Evolutionary conservation across 2,113 vertebrate genomes (phyloP).

Genomic region (Megaptera novaeangliae): DNA sequence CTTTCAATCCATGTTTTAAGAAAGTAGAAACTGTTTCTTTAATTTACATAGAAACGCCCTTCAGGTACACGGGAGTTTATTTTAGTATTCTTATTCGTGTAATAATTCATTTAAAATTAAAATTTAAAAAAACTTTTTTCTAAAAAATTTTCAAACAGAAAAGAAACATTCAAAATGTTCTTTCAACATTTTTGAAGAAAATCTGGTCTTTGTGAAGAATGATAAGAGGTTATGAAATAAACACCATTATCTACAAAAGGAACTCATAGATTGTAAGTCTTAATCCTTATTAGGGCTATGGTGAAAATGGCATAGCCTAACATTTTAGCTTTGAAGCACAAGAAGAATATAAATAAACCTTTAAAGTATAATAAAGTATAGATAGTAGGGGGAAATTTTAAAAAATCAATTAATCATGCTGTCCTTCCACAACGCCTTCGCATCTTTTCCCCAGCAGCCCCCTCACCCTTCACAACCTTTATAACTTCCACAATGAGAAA

Average conservation of each 20-base stretch:
- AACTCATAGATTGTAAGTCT: neutral
- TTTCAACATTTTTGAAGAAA: slow-evolving; percentile 3
- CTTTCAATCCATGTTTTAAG: neutral
- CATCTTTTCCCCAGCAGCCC: neutral
- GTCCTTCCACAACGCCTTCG: neutral
- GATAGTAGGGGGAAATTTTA: no score
- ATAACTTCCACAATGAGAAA: neutral
- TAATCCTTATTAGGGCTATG: neutral
- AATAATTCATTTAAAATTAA: neutral
- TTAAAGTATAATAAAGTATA: neutral
- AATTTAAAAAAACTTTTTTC: neutral
- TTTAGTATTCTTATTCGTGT: neutral
- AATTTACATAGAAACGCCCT: neutral
- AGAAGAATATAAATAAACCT: neutral
- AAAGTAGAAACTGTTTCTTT: neutral
- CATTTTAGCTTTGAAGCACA: neutral
- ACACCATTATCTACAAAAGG: neutral
- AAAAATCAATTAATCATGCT: neutral
- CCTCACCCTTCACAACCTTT: neutral
- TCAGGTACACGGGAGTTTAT: neutral
- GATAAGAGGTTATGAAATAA: neutral
- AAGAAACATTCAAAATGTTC: neutral
- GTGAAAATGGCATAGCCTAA: neutral
- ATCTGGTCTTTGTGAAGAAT: neutral
- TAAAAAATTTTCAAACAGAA: neutral